Conservation (phyloP, 2,888 invertebrate genomes). For the Poecilobothrus nobilitatus region DNA sequence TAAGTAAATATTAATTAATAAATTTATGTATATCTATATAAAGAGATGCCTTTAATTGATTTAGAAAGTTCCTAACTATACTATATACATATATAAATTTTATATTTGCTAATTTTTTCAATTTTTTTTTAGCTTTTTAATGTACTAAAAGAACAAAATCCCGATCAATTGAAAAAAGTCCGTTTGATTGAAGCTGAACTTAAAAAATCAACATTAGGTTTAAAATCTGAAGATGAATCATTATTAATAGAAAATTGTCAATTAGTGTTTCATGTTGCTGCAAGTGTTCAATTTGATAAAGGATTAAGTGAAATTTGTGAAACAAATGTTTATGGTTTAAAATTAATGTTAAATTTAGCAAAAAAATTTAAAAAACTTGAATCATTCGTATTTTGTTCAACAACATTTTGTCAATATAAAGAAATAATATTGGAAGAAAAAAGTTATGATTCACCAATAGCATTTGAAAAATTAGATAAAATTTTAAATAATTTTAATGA, state of each 20-base stretch:
- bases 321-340: conserved; percentile 24
- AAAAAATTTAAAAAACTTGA: conserved; percentile 21
- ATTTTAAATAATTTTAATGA: conserved; percentile 2
- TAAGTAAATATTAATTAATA: no score
- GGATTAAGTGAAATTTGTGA: conserved; percentile 37
- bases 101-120: no score
- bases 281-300: conserved; percentile 49
- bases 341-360: conserved; percentile 21
- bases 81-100: no score
- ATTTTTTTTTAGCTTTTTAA: not conserved
- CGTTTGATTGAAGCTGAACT: conserved; percentile 19
- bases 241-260: conserved; percentile 29
- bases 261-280: conserved; percentile 49
- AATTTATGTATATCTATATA: no score
- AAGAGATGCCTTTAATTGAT: no score
- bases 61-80: no score
- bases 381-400: conserved; percentile 47
- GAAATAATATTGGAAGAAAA: conserved; percentile 20
- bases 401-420: conserved; percentile 51
- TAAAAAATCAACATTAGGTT: conserved; percentile 9
- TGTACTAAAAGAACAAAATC: not conserved
- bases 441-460: not conserved
- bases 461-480: not conserved
- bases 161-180: conserved; percentile 19
- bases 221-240: conserved; percentile 17